Percentiles rank a stretch among this genome's conserved stretches.
phyloP scores from a whole-genome alignment of 2,797 vertebrate species.

The Poecilia wingei region DNA sequence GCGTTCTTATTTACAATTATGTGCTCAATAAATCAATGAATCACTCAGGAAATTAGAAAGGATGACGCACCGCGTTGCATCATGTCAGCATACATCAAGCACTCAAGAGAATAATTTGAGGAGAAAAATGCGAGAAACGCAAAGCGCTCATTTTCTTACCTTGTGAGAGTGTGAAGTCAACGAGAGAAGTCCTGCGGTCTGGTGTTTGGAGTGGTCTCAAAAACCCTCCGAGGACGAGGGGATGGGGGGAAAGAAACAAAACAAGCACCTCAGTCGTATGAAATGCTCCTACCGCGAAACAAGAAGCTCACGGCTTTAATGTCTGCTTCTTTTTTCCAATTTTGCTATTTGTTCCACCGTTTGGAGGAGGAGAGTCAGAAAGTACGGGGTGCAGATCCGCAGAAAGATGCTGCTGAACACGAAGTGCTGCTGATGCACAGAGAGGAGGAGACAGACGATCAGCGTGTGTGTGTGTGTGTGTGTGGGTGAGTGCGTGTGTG shows the following conservation, averaged over 20 bases:
- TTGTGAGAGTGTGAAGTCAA: constrained; percentile 59
- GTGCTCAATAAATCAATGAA: constrained; percentile 7
- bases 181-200: constrained; percentile 63
- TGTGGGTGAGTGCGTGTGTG: background rate
- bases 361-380: constrained; percentile 37
- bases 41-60: constrained; percentile 10
- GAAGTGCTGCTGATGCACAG: constrained; percentile 44
- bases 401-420: constrained; percentile 59
- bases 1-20: constrained; percentile 1
- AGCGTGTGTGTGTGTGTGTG: background rate
- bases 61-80: constrained; percentile 44
- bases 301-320: background rate
- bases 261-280: constrained; percentile 26
- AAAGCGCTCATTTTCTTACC: constrained; percentile 58
- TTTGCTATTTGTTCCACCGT: background rate
- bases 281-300: constrained; percentile 34
- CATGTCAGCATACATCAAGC: constrained; percentile 1
- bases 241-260: background rate
- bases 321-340: background rate
- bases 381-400: constrained; percentile 49
- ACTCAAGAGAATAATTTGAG: background rate
- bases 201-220: constrained; percentile 45
- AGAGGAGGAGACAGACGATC: constrained; percentile 54
- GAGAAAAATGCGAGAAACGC: background rate
- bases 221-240: constrained; percentile 31